Conservation (phyloP, 2,113 vertebrate species). For the Syrmaticus mikado region DNA sequence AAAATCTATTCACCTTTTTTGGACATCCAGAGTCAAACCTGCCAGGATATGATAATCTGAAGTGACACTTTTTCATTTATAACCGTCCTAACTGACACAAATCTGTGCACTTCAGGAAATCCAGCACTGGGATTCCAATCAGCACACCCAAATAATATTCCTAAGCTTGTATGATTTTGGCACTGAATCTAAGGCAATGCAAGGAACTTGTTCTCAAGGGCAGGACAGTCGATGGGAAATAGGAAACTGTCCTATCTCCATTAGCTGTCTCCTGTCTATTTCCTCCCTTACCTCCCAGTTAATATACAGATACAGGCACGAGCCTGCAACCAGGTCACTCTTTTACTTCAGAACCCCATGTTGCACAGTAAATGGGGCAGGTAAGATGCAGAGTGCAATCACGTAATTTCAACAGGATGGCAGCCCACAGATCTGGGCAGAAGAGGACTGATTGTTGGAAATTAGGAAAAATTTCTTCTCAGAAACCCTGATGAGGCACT, state of each 20-base stretch:
- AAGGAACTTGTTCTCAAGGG: neutral
- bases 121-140: neutral
- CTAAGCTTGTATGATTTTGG: neutral
- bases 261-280: fast-evolving
- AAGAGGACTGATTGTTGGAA: fast-evolving
- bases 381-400: neutral
- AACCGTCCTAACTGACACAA: neutral
- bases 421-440: neutral
- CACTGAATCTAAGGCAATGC: neutral
- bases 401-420: fast-evolving
- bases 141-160: neutral
- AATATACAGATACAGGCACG: neutral
- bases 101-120: neutral
- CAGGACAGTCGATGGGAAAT: fast-evolving
- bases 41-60: neutral
- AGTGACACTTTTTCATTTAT: neutral
- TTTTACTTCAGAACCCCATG: neutral
- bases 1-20: neutral
- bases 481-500: no score
- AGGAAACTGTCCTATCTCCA: neutral
- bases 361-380: neutral
- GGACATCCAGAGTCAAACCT: neutral
- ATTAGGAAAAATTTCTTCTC: no score
- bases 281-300: neutral
- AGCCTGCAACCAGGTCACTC: neutral